These are phyloP conservation scores for Thunnus thynnus DNA, from an alignment of 2,113 vertebrate genomes.

Conservation along the genomic window DNA sequence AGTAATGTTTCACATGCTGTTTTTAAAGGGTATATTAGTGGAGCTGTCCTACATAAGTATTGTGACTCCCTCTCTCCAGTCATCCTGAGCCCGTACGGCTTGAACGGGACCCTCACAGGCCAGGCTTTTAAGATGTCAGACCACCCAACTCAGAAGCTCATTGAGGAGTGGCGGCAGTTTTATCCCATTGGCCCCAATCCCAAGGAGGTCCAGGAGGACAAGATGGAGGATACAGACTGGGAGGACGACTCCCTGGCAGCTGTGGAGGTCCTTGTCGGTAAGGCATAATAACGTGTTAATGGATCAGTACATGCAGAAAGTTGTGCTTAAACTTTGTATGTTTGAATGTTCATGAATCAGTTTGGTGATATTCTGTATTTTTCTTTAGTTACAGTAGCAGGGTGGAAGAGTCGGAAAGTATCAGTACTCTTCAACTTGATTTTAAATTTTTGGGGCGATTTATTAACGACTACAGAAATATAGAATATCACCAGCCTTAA, in stretches of 20 bases:
- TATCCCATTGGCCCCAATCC: slow-evolving; percentile 94
- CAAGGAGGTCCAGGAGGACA: slow-evolving; percentile 93
- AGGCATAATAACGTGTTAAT: slow-evolving; percentile 53
- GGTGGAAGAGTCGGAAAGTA: too few relatives aligned
- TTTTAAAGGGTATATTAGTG: neutral
- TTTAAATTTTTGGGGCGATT: too few relatives aligned
- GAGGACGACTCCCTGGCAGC: slow-evolving; percentile 98
- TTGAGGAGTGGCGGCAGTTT: slow-evolving; percentile 99
- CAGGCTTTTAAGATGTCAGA: slow-evolving; percentile 99
- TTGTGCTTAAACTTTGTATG: neutral
- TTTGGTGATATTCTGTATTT: slow-evolving; percentile 5
- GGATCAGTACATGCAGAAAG: neutral
- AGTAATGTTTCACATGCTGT: neutral
- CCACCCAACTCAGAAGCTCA: slow-evolving; percentile 96
- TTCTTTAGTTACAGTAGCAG: neutral
- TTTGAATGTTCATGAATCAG: neutral
- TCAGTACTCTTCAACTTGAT: too few relatives aligned
- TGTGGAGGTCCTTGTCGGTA: slow-evolving; percentile 98
- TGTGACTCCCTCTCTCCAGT: slow-evolving; percentile 80
- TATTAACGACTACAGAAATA: too few relatives aligned
- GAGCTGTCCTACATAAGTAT: neutral
- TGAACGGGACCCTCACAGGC: slow-evolving; percentile 97
- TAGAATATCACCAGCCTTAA: too few relatives aligned
- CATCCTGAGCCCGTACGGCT: slow-evolving; percentile 97
- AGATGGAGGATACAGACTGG: slow-evolving; percentile 96